Evolutionary conservation across 2,888 invertebrate genomes (phyloP).

Genomic region (Latrodectus hesperus): DNA sequence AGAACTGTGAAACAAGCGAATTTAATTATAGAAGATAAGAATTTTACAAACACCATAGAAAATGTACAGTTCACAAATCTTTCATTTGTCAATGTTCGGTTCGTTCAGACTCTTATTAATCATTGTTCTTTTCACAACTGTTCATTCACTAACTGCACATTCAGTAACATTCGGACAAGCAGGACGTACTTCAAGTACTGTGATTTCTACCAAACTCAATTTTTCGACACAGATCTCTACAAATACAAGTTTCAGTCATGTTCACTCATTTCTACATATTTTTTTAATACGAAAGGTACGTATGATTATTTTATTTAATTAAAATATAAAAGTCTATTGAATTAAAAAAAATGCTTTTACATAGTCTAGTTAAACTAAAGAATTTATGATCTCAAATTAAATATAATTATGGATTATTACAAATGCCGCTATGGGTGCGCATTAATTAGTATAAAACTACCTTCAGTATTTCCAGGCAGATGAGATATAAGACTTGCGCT

Average conservation of each 20-base stretch:
- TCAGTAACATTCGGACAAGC: constrained; percentile 84
- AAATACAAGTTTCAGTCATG: constrained; percentile 78
- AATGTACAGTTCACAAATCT: constrained; percentile 81
- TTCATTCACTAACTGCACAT: constrained; percentile 81
- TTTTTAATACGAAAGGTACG: constrained; percentile 74
- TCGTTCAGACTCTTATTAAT: constrained; percentile 82
- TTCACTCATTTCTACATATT: constrained; percentile 77
- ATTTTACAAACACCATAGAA: constrained; percentile 81
- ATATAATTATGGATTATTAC: too few relatives aligned
- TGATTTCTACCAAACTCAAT: constrained; percentile 77
- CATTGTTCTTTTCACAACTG: constrained; percentile 84
- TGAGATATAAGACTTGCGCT: too few relatives aligned
- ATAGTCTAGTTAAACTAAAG: too few relatives aligned
- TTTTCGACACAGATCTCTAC: constrained; percentile 83
- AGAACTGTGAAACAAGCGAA: constrained; percentile 73
- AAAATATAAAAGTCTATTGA: too few relatives aligned
- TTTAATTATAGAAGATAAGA: constrained; percentile 73
- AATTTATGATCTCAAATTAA: too few relatives aligned
- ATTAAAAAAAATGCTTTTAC: too few relatives aligned
- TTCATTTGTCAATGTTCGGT: constrained; percentile 81
- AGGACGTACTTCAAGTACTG: constrained; percentile 81
- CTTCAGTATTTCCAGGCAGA: too few relatives aligned
- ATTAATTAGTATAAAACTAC: too few relatives aligned
- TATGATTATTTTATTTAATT: neutral
- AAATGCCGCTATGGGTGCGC: too few relatives aligned